Conservation (phyloP, 2,888 invertebrate species). For the Choreutis nemorana region DNA sequence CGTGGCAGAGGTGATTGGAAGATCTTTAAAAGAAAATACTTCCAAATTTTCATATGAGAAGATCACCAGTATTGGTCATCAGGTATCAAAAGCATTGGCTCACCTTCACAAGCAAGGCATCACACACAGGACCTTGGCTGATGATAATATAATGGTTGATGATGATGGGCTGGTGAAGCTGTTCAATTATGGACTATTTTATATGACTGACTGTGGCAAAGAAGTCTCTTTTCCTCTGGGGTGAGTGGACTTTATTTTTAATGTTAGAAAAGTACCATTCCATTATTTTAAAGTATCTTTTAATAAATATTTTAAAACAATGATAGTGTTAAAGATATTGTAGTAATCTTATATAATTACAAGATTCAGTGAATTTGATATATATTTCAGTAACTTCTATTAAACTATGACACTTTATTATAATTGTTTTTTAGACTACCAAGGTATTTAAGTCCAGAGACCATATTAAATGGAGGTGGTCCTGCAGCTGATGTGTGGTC, state of each 20-base stretch:
- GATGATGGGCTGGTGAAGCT: conserved; percentile 78
- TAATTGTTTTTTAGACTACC: conserved; percentile 75
- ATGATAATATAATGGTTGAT: conserved; percentile 84
- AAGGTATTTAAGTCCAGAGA: conserved; percentile 84
- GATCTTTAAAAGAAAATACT: conserved; percentile 66
- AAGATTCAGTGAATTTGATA: no score
- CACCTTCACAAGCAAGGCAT: conserved; percentile 78
- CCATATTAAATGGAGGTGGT: conserved; percentile 74
- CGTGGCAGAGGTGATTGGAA: conserved; percentile 81
- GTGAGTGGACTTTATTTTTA: conserved; percentile 41
- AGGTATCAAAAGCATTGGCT: conserved; percentile 75
- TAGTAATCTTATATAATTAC: background rate
- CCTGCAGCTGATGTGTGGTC: conserved; percentile 93
- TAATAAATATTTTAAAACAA: background rate
- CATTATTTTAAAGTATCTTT: background rate
- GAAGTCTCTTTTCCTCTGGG: conserved; percentile 91
- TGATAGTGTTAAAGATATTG: background rate
- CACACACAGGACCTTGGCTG: conserved; percentile 81
- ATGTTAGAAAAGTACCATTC: background rate
- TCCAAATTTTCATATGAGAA: conserved; percentile 48
- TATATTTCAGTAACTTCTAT: no score
- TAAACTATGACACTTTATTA: conserved; percentile 8
- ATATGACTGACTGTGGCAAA: conserved; percentile 87
- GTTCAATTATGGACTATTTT: conserved; percentile 92
- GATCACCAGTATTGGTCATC: conserved; percentile 72